Evolutionary conservation across 1,140 invertebrate genomes (phyloP), one percentile per base, ranked within the genome.

Genomic region (Ostrea edulis): DNA sequence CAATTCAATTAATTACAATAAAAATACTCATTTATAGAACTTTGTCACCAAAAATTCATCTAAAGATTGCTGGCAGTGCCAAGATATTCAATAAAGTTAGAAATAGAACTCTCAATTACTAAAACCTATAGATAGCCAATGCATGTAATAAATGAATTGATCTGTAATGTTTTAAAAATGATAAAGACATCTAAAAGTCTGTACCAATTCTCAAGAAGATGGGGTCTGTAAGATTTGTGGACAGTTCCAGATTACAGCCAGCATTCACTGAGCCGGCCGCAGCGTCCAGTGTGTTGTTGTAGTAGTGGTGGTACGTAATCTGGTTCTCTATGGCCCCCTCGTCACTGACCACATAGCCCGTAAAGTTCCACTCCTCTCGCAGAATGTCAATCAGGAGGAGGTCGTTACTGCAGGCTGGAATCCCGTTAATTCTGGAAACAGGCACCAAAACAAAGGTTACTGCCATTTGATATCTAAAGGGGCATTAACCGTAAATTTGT

Each of bases 341-440:
- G 89, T 95, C 94, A 89, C 93, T 94, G 84, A 94, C 90, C 2
- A 95, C 93, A 86, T 94, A 95, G 44, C 94, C 94, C 22, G 87
- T 92, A 84, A 95, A 95, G 25, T 91, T 90, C 94, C 93, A 94
- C 58, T 93, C 90, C 51, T 85, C 86, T 12, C 94, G 86, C 2
- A 94, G 90, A 44, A 93, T 92, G 14, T 93, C 90, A 2, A 93
- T 93, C 58, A 95, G 90, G 9, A 95, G 91, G 29, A 91, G 62
- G 25, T 93, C 91, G 86, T 93, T 92, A n/a, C 93, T 93, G 89
- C 94, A 95, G 8, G 94, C 91, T 12, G 94, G 94, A 0, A 94
- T 82, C 2, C 94, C 94, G 90, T 94, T 94, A 4, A 95, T 86
- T 52, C 94, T 94, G 89, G 85, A 88, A 87, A 89, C 3, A 29